These are phyloP conservation scores for Phymanthus crucifer DNA, from an alignment of 92 coral and sea anemone genomes.

Conservation along the genomic window DNA sequence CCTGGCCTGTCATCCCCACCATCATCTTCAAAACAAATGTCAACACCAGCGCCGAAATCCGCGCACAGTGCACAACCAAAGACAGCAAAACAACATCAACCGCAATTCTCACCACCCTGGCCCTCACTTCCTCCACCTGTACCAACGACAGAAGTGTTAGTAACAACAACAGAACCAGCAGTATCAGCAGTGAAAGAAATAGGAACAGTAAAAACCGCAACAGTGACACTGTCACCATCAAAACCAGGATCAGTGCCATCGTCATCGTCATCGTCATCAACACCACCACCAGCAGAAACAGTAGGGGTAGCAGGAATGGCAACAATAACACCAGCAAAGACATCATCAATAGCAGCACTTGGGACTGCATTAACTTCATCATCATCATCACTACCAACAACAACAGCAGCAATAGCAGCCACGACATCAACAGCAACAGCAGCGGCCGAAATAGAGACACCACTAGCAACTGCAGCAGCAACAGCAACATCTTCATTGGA, in stretches of 20 bases:
- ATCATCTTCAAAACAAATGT: background rate
- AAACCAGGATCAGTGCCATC: background rate
- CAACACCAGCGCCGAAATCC: background rate
- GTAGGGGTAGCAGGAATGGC: background rate
- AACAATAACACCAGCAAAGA: background rate
- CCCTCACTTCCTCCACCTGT: constrained; percentile 1
- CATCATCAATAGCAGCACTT: background rate
- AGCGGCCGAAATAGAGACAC: background rate
- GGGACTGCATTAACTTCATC: background rate
- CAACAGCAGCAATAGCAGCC: background rate
- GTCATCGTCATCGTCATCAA: background rate
- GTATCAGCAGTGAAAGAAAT: background rate
- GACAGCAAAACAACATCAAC: constrained; percentile 8
- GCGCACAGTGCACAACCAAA: background rate
- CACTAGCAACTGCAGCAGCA: background rate
- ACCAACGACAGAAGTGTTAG: background rate
- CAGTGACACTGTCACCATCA: background rate
- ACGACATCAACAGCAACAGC: background rate
- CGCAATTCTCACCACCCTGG: background rate
- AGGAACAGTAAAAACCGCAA: background rate
- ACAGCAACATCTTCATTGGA: background rate
- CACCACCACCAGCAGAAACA: background rate
- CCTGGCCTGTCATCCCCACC: background rate
- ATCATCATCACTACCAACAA: background rate
- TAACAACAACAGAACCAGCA: background rate